These are phyloP conservation scores for Drosophila kanekoi DNA, from an alignment of 2,888 invertebrate species.

Conservation along the genomic window DNA sequence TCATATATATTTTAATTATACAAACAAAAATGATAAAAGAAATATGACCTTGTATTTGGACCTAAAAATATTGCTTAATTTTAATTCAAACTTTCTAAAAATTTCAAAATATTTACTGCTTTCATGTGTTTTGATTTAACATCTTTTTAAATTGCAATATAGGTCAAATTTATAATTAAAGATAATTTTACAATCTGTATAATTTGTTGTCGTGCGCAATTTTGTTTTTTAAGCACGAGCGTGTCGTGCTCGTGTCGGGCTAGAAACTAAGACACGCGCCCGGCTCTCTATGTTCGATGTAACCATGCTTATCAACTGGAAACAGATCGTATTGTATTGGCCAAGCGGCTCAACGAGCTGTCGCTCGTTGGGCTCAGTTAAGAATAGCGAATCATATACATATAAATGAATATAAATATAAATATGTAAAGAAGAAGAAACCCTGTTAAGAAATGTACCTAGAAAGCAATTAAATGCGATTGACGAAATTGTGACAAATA, in stretches of 20 bases:
- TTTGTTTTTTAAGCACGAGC: background rate
- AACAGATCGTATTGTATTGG: constrained; percentile 36
- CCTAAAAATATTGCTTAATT: background rate
- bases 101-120: background rate
- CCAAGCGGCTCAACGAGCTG: constrained; percentile 25
- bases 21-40: no score
- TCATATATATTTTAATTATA: no score
- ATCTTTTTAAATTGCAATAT: background rate
- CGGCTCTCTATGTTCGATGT: background rate
- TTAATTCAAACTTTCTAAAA: background rate
- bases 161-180: no score
- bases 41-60: no score
- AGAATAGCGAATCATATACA: constrained; percentile 22
- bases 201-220: no score
- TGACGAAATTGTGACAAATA: constrained; percentile 80
- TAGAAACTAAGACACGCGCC: background rate
- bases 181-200: no score
- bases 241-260: constrained; percentile 1
- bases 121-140: background rate
- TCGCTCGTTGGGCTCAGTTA: constrained; percentile 14
- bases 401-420: background rate
- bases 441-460: constrained; percentile 72
- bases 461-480: constrained; percentile 80
- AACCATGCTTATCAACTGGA: constrained; percentile 38
- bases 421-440: constrained; percentile 37